phyloP scores from a whole-genome alignment of 2,113 vertebrate genomes.

The Sapayoa aenigma region DNA sequence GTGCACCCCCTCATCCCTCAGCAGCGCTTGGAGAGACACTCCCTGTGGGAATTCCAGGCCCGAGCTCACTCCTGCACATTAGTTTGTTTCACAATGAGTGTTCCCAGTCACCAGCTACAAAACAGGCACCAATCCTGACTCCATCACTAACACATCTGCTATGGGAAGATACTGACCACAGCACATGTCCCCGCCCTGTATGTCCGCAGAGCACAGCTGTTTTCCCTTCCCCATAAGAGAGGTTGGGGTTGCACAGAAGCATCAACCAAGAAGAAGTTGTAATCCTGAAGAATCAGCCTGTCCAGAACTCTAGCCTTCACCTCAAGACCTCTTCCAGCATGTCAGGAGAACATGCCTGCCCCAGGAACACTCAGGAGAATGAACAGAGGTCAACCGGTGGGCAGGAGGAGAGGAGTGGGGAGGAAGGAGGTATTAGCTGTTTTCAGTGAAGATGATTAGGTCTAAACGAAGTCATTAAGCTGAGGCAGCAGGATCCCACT shows the following conservation, averaged over 20 bases:
- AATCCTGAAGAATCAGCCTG: background rate
- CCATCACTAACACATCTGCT: background rate
- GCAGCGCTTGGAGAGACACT: background rate
- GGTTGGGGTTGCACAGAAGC: background rate
- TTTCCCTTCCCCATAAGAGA: background rate
- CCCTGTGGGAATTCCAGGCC: accelerated
- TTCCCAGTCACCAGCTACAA: background rate
- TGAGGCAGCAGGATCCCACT: background rate
- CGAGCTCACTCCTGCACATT: accelerated
- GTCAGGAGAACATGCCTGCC: background rate
- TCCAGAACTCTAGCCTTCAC: background rate
- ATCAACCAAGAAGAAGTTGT: background rate
- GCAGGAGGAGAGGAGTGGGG: background rate
- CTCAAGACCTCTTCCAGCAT: background rate
- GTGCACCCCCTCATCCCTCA: background rate
- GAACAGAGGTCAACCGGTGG: background rate
- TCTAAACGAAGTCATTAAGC: constrained; percentile 3
- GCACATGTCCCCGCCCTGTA: background rate
- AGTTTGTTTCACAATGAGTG: background rate
- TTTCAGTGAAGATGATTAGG: background rate
- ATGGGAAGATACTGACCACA: background rate
- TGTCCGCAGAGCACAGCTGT: background rate
- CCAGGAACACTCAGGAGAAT: background rate
- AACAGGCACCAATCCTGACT: background rate
- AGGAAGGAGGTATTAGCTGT: background rate